Base-by-base conservation (phyloP, 1,140 invertebrate genomes). In the Melanaphis sacchari region DNA sequence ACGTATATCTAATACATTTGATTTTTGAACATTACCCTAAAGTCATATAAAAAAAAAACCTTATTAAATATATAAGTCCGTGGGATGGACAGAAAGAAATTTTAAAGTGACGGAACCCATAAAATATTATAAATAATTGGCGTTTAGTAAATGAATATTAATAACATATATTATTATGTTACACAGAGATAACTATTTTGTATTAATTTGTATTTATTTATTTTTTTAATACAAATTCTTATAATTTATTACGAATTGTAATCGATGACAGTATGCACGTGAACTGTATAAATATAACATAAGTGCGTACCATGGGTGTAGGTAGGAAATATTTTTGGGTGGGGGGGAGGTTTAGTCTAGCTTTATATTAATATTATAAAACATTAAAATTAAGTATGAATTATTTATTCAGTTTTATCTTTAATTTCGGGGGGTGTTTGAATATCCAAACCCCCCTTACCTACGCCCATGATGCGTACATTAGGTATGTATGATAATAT, bases 121-220 rank as follows among this genome's bases (percentile, higher is more conserved):
- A 52, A 54, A 89, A 89, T 38, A 89, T 52, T 89, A 24, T n/a
- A 46, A 54, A 52, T 89, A 54, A 89, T 89, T 54, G 46, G 5
- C 46, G 11, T 54, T 89, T 88, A 24, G 6, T 7, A 26, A 85
- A 41, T 26, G 40, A 31, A 85, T 41, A 85, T 85, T 26, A 31
- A 85, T 85, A 41, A 43, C 26, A 41, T 85, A 81, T 82, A 82
- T 82, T 82, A 41, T 41, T 26, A 26, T 22, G 8, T 84, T 41
- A 84, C 1, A 40, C 15, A 15, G 15, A 15, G 26, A 2, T 26
- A 41, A 9, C 26, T 26, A 85, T 85, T 43, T 43, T 31, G 11
- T 85, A 41, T 15, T 43, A 1, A 5, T 31, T 85, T 41, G 31
- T 43, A 43, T 85, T 41, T 85, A 41, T 85, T 41, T 41, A 26